Base-by-base conservation (phyloP, 1,140 invertebrate species). In the Penaeus indicus region DNA sequence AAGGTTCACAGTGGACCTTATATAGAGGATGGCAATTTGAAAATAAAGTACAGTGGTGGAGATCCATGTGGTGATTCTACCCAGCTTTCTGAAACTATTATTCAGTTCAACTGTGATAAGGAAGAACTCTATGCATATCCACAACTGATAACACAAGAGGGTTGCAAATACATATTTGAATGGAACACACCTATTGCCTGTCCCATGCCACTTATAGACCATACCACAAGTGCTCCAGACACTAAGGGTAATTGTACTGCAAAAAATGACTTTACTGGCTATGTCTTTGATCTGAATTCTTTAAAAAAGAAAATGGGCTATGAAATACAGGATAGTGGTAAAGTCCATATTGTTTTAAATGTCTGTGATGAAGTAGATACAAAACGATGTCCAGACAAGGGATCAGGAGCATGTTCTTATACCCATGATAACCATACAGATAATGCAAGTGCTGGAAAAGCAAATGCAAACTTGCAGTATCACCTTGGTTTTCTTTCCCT, bases 151-250 rank as follows among this genome's bases (percentile, higher is more conserved):
- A 69, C 64, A n/a, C 62, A 85, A 64, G 90, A 89, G 47, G 80
- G 88, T n/a, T 91, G 88, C 82, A 88, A 60, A n/a, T 89, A 85
- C 32, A 22, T 88, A 38, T 91, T 91, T 88, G 87, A 91, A 77
- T 82, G 85, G 82, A 86, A 85, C 72, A 86, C 88, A 22, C 60
- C 83, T 18, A 67, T 80, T 78, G 90, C 90, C n/a, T 91, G 90
- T 69, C 85, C 87, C 82, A 67, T 60, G 47, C 63, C 47, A 32
- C 11, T 60, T 16, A n/a, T 32, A 25, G 77, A 63, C 22, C 78
- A 25, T 25, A 64, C 60, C 18, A 11, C 38, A 54, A 67, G 79
- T 63, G 38, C 64, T 77, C 47, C 61, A 84, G 47, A n/a, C 1
- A 77, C 21, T 64, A 83, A 64, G 47, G 84, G 63, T 61, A 85